Evolutionary conservation across 2,113 vertebrate species (phyloP).

Genomic region (Prunella himalayana): DNA sequence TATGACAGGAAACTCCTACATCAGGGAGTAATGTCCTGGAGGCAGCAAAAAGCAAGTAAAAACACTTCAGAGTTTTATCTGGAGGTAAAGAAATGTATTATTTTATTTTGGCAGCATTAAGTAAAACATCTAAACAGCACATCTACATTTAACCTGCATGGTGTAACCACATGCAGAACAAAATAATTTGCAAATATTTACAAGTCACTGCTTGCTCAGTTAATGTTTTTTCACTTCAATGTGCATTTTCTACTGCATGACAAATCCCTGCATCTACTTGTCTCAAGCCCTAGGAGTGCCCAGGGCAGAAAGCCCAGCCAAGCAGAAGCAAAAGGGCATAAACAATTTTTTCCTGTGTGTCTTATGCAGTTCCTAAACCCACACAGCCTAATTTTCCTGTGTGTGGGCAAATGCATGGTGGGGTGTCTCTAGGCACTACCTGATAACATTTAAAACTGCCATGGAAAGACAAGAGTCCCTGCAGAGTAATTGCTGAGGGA

Average conservation of each 20-base stretch:
- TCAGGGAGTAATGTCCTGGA: background rate
- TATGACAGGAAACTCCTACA: background rate
- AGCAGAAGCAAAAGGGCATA: background rate
- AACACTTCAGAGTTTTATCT: background rate
- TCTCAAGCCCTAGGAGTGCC: background rate
- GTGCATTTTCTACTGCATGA: background rate
- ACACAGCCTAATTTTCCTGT: background rate
- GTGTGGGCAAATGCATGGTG: rapidly evolving
- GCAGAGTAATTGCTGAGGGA: background rate
- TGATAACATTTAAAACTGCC: background rate
- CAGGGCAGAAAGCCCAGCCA: background rate
- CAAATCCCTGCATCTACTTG: background rate
- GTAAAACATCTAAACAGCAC: background rate
- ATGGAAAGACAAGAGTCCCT: rapidly evolving
- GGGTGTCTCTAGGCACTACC: background rate
- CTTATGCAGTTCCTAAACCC: background rate
- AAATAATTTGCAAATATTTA: background rate
- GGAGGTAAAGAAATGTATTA: background rate
- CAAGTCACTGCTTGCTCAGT: background rate
- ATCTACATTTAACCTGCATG: background rate
- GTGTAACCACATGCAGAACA: background rate
- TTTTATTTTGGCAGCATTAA: background rate
- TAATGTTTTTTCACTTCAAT: background rate
- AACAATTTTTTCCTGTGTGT: background rate
- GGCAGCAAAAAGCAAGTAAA: background rate